Percentiles rank a stretch among this genome's conserved stretches.
Evolutionary conservation across 2,113 vertebrate species (phyloP).

Genomic region (Clarias gariepinus): DNA sequence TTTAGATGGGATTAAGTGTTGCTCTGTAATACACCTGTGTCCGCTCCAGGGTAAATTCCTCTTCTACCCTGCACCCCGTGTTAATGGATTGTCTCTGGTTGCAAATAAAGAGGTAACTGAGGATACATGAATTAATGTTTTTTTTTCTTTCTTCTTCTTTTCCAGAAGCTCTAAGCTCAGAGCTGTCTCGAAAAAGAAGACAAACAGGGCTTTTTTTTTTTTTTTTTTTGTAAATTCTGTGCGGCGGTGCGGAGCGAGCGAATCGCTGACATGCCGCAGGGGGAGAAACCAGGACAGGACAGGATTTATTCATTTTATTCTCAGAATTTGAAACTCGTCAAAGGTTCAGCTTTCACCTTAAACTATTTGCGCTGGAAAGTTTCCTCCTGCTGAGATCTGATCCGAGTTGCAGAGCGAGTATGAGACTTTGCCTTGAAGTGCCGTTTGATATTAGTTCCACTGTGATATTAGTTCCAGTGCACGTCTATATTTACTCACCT

Average conservation of each 20-base stretch:
- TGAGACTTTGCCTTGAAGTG: neutral
- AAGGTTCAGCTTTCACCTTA: neutral
- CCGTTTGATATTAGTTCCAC: neutral
- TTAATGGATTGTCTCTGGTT: neutral
- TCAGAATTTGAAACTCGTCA: neutral
- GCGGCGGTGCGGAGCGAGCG: neutral
- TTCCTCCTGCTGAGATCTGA: slow-evolving; percentile 1
- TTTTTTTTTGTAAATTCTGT: slow-evolving; percentile 12
- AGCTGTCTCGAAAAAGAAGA: neutral
- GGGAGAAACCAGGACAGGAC: neutral
- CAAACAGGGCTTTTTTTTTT: neutral
- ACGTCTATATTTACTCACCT: no score
- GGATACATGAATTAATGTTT: neutral
- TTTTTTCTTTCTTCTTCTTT: neutral
- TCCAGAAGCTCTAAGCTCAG: neutral
- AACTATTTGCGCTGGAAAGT: neutral
- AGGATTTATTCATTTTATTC: slow-evolving; percentile 5
- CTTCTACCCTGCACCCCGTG: neutral
- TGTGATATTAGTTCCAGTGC: neutral
- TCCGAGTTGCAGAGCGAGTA: neutral
- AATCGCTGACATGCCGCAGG: neutral
- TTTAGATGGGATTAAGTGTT: neutral
- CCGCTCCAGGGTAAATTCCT: neutral
- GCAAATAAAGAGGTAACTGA: neutral
- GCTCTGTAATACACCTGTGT: neutral